A percentile compares a stretch with the other conserved stretches of the same genome.
Evolutionary conservation across 2,113 vertebrate genomes (phyloP).

Genomic region (Pycnonotus jocosus): DNA sequence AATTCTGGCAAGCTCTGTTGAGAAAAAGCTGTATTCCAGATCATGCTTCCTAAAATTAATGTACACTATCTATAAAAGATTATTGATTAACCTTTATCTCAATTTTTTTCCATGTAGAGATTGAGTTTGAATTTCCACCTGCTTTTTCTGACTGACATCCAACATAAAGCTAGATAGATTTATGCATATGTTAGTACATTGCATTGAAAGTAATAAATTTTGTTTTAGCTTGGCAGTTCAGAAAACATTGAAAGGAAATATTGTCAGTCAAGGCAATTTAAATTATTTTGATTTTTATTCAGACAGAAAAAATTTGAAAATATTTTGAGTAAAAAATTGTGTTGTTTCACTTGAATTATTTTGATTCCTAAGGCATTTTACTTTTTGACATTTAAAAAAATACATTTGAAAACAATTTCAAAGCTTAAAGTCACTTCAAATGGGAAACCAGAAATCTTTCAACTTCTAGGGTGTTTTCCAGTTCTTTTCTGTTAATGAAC

Average conservation of each 20-base stretch:
- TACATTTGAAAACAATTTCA: conserved; percentile 12
- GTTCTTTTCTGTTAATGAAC: conserved; percentile 17
- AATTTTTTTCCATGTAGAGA: not conserved
- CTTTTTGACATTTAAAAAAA: not conserved
- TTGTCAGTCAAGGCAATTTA: conserved; percentile 3
- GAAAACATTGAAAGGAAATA: conserved; percentile 25
- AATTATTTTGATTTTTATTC: conserved; percentile 28
- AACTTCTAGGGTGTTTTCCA: not conserved
- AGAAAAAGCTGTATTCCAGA: not conserved
- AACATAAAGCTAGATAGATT: not conserved
- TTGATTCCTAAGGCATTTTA: conserved; percentile 6
- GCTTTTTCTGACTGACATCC: conserved; percentile 37
- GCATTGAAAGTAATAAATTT: conserved; percentile 10
- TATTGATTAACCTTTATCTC: not conserved
- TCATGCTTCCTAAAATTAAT: not conserved
- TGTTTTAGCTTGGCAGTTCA: not conserved
- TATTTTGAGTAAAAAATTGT: not conserved
- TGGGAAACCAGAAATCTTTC: conserved; percentile 38
- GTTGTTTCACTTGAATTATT: conserved; percentile 6
- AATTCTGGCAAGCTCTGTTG: not conserved
- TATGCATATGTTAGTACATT: not conserved
- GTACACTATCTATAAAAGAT: not conserved
- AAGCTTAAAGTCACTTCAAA: conserved; percentile 2
- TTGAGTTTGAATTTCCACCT: conserved; percentile 14
- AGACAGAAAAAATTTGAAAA: not conserved